These are phyloP conservation scores for Bos indicus DNA, from an alignment of 2,113 vertebrate genomes.

Conservation along the genomic window DNA sequence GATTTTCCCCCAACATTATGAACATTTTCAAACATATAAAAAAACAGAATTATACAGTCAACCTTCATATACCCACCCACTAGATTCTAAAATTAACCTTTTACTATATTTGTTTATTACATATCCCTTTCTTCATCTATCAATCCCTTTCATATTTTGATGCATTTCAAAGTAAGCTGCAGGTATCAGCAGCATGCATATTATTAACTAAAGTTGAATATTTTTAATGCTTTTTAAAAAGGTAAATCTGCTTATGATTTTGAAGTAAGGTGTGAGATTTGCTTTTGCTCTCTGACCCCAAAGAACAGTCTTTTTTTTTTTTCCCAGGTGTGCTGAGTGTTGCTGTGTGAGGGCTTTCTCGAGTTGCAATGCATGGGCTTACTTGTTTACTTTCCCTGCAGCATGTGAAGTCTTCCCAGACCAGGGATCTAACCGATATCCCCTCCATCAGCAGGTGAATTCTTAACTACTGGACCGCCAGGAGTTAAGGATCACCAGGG, in stretches of 20 bases:
- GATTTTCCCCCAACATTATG: background rate
- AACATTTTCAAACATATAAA: background rate
- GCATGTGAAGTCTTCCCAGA: background rate
- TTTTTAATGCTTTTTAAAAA: background rate
- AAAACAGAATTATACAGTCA: background rate
- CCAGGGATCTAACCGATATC: background rate
- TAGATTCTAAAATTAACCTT: background rate
- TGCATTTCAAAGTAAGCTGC: background rate
- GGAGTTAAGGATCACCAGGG: background rate
- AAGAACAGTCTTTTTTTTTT: background rate
- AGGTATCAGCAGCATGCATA: background rate
- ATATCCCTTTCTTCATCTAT: background rate
- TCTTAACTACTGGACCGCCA: background rate
- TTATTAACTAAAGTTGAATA: conserved; percentile 11
- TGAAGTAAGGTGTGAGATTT: background rate
- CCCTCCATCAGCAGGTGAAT: background rate
- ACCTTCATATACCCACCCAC: background rate
- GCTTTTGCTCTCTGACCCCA: background rate
- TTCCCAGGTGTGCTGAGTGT: background rate
- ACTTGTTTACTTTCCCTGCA: background rate
- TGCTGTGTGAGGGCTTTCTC: background rate
- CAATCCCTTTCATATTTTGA: background rate
- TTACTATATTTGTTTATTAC: background rate
- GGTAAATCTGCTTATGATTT: background rate
- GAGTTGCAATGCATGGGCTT: background rate